These are phyloP conservation scores for Trichomalopsis sarcophagae DNA, from an alignment of 1,140 invertebrate genomes.

Conservation along the genomic window DNA sequence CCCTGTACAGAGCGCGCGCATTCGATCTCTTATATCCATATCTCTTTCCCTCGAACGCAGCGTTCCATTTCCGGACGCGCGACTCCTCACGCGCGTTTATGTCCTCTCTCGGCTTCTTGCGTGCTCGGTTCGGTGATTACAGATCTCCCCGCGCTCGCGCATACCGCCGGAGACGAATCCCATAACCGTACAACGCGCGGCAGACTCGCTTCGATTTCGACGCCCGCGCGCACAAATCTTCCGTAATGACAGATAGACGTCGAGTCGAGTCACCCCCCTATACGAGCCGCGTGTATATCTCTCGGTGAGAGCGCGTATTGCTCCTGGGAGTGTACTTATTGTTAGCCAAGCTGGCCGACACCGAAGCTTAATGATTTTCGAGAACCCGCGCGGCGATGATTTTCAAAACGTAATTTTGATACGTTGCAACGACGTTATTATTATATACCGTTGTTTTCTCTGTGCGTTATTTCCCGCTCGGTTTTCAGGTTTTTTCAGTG, in stretches of 20 bases:
- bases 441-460: neutral
- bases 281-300: neutral
- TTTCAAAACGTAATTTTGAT: neutral
- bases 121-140: slow-evolving; percentile 24
- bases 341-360: neutral
- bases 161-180: slow-evolving; percentile 45
- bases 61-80: slow-evolving; percentile 38
- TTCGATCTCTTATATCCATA: neutral
- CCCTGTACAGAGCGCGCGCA: neutral
- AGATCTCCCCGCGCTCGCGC: neutral
- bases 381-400: neutral
- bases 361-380: slow-evolving; percentile 1
- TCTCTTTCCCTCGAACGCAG: neutral
- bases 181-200: slow-evolving; percentile 65
- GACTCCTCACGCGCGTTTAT: slow-evolving; percentile 14
- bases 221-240: slow-evolving; percentile 61
- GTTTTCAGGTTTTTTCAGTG: neutral
- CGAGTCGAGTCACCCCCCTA: slow-evolving; percentile 58
- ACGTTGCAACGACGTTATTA: neutral
- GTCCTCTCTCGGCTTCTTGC: slow-evolving; percentile 27
- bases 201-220: slow-evolving; percentile 61
- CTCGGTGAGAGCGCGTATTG: neutral
- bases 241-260: slow-evolving; percentile 66
- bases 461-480: neutral
- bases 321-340: neutral